Base-by-base conservation (phyloP, 2,113 vertebrate species). In the Pungitius pungitius region DNA sequence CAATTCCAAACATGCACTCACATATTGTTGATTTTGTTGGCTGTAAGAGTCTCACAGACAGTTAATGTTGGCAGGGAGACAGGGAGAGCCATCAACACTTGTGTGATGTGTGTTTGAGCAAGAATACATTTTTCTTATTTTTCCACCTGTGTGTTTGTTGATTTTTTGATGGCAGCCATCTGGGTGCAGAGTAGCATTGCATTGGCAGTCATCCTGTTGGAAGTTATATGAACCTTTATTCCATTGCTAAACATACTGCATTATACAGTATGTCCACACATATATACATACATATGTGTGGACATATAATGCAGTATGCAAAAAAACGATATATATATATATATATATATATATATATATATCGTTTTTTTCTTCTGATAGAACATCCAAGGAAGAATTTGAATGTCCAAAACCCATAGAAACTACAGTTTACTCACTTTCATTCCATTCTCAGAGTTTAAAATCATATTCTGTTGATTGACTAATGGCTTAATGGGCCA, bases 141-240 rank as follows among this genome's bases (percentile, higher is more conserved):
- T 24, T 30, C 10, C 56, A 18, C n/a, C 49, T 62, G 13, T 51
- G 24, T 15, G 8, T 35, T 67, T 54, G 55, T 56, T 74, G 63
- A 69, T 69, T 65, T 58, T 77, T 73, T 26, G 69, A 35, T 13
- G 30, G 73, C 72, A 58, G 73, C 17, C 30, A 3, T 3, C 47
- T 49, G 64, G 52, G 65, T 47, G 40, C 69, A 71, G 55, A 69
- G 74, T 79, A 62, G 73, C 63, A 82, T n/a, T n/a, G n/a, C 22
- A 30, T 59, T 82, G 80, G 76, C 76, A 85, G 27, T 73, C 76
- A 81, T 56, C 47, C n/a, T 24, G 64, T 42, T 9, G 35, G 22
- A 8, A 18, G 18, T 40, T 43, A 12, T 8, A 55, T 18, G 1
- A 43, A 33, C 42, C 18, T 24, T 66, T 8, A 47, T 14, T 13